Percentiles rank a stretch among this genome's conserved stretches.
Conservation (phyloP, 2,113 vertebrate species). For the Cromileptes altivelis region DNA sequence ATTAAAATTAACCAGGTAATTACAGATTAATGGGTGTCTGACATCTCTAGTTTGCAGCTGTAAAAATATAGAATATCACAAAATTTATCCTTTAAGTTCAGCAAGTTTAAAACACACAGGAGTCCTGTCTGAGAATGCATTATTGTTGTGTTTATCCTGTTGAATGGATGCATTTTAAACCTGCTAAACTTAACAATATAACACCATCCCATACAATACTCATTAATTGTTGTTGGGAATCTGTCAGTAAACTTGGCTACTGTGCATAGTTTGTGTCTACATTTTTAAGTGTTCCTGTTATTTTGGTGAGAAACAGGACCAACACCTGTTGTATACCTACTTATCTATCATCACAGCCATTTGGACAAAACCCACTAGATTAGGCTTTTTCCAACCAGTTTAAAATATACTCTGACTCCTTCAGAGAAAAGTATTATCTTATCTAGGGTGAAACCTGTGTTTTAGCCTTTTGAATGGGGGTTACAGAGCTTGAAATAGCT, state of each 20-base stretch:
- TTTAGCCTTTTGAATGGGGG: slow-evolving; percentile 35
- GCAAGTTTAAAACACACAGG: too few relatives aligned
- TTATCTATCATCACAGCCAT: too few relatives aligned
- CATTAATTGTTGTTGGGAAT: background rate
- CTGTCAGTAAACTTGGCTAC: background rate
- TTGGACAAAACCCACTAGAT: background rate
- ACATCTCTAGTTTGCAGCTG: too few relatives aligned
- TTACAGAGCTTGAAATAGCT: slow-evolving; percentile 58
- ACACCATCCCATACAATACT: background rate
- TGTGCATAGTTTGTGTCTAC: background rate
- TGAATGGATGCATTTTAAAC: background rate
- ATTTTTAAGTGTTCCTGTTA: background rate
- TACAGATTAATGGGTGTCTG: too few relatives aligned
- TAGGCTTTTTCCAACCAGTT: background rate
- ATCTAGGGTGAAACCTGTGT: slow-evolving; percentile 38
- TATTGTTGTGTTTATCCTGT: background rate
- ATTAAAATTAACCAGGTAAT: too few relatives aligned
- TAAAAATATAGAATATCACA: too few relatives aligned
- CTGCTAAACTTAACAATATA: background rate
- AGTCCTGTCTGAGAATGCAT: background rate
- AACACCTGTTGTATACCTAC: background rate
- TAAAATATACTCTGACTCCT: slow-evolving; percentile 1
- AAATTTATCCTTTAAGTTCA: too few relatives aligned
- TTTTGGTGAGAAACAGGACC: background rate
- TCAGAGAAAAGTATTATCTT: slow-evolving; percentile 26